Percentiles rank a stretch among this genome's conserved stretches.
Conservation (phyloP, 2,888 invertebrate genomes). For the Cephus pulcher region DNA sequence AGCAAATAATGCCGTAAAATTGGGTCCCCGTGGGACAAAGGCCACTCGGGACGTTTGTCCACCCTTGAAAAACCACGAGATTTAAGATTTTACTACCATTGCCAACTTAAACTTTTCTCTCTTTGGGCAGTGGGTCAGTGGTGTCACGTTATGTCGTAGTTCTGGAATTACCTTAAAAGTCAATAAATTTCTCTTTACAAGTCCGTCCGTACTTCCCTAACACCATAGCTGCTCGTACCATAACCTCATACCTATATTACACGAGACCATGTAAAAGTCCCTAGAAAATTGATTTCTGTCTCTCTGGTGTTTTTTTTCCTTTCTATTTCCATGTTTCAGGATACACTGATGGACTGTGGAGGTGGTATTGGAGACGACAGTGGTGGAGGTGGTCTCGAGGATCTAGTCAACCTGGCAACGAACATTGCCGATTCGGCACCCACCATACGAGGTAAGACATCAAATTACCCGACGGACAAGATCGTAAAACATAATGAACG, state of each 20-base stretch:
- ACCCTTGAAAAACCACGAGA: background rate
- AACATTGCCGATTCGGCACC: constrained; percentile 46
- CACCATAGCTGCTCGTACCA: background rate
- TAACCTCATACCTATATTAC: background rate
- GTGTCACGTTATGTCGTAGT: constrained; percentile 2
- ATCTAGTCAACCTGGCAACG: constrained; percentile 46
- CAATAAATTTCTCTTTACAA: background rate
- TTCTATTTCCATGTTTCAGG: constrained; percentile 35
- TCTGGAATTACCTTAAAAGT: background rate
- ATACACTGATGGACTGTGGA: constrained; percentile 57
- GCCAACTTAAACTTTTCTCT: constrained; percentile 12
- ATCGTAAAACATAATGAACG: background rate
- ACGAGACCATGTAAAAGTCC: background rate
- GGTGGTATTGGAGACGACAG: constrained; percentile 27
- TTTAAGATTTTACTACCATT: background rate
- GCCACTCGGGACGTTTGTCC: background rate
- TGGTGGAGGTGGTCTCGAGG: constrained; percentile 47
- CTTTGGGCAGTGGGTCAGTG: constrained; percentile 39
- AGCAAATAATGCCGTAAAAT: constrained; percentile 28
- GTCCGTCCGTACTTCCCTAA: background rate
- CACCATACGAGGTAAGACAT: constrained; percentile 53
- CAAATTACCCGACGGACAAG: background rate
- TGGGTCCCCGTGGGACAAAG: constrained; percentile 7
- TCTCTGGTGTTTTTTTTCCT: background rate
- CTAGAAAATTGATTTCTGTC: background rate